phyloP scores from a whole-genome alignment of 2,888 invertebrate genomes.

The Didymodactylos carnosus region DNA sequence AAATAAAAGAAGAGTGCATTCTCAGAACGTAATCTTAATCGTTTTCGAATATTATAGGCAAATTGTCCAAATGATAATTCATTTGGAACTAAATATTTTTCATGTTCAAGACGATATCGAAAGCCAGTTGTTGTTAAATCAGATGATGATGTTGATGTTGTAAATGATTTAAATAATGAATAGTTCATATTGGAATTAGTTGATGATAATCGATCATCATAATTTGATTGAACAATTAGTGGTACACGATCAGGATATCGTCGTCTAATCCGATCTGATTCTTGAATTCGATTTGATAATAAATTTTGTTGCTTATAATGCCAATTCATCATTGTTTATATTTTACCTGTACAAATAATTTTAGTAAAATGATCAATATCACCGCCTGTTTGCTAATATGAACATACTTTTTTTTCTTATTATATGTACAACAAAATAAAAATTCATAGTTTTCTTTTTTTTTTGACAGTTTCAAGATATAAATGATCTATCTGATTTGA shows the following conservation, averaged over 20 bases:
- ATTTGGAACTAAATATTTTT: background rate
- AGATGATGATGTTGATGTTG: constrained; percentile 42
- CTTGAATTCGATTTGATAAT: background rate
- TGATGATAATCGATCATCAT: constrained; percentile 69
- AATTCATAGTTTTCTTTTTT: too few species aligned
- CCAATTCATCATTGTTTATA: background rate
- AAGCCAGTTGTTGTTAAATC: background rate
- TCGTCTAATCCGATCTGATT: background rate
- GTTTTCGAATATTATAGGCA: background rate
- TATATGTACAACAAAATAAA: too few species aligned
- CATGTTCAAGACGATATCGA: background rate
- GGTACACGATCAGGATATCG: background rate
- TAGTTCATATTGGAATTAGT: constrained; percentile 69
- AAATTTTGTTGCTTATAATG: background rate
- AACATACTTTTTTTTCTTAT: too few species aligned
- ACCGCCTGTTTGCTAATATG: too few species aligned
- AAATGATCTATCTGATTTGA: too few species aligned
- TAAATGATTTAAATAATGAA: constrained; percentile 81
- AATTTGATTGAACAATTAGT: constrained; percentile 38
- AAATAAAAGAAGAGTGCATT: background rate
- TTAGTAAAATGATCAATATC: too few species aligned
- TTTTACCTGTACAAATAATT: too few species aligned
- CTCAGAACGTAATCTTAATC: background rate
- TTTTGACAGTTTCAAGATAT: background rate
- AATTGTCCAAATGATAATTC: background rate